These are phyloP conservation scores for Cyanistes caeruleus DNA, from an alignment of 2,113 vertebrate genomes.

Conservation along the genomic window DNA sequence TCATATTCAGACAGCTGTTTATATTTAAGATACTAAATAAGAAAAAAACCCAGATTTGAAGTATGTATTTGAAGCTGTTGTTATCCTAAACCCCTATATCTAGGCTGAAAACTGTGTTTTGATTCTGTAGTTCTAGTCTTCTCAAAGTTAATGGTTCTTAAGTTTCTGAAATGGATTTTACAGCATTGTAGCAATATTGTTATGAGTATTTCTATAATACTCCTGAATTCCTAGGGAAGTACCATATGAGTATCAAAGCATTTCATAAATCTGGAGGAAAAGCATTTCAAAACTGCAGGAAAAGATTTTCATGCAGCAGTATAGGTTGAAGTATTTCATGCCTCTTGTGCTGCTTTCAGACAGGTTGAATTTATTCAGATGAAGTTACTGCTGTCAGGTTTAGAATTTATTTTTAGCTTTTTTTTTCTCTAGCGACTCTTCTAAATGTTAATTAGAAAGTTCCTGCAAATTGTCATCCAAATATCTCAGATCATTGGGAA, in stretches of 20 bases:
- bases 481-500: neutral
- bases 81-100: neutral
- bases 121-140: neutral
- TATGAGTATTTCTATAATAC: neutral
- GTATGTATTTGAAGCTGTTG: neutral
- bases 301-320: neutral
- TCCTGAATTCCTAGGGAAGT: neutral
- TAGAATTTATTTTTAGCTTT: neutral
- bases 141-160: neutral
- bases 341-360: neutral
- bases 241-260: neutral
- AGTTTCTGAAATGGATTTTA: neutral
- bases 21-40: neutral
- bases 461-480: neutral
- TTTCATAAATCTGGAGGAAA: neutral
- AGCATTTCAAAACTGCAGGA: neutral
- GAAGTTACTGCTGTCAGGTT: neutral
- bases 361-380: neutral
- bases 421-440: neutral
- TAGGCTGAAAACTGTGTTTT: neutral
- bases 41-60: fast-evolving
- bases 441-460: neutral
- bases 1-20: neutral
- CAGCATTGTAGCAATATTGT: neutral
- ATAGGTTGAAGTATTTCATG: neutral